Base-by-base conservation (phyloP, 1,140 invertebrate genomes). In the Colletes gigas region DNA sequence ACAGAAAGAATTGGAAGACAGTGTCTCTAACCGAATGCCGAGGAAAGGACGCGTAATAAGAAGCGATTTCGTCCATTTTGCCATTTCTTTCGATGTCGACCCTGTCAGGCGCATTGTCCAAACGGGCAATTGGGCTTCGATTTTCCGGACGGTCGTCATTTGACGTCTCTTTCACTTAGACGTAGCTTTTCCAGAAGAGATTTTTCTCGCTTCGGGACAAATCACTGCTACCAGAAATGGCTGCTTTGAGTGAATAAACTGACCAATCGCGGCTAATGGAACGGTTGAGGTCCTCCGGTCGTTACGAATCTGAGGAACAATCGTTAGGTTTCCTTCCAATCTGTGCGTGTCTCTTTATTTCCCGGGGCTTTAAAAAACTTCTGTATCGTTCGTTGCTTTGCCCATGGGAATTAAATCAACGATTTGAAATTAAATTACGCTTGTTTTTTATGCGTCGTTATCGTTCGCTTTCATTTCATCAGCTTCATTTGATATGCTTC, bases 241-340 rank as follows among this genome's bases (percentile, higher is more conserved):
- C 39, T 71, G 47, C 9, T 21, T 41, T 19, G n/a, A 79, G 77
- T 73, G 77, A 79, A 79, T 79, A 79, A 79, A 79, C 77, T 57
- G 77, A 66, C 77, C 77, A 65, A 73, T 79, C 60, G 21, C 41
- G 50, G 50, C 60, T 73, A 79, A 79, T 79, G 77, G 77, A 66
- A 73, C 52, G 39, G 59, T 8, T 30, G 9, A 5, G 39, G 69
- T 14, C 15, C 17, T 4, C 62, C n/a, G 77, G 21, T 65, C 69
- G 77, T 79, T 73, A 73, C 59, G 60, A 63, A 78, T 78, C 77
- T 15, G 60, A 15, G 41, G 77, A 50, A 8, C 30, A 44, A 17
- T 44, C 70, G 70, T 79, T 79, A 63, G 60, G 73, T 73, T 73
- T 47, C 57, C 50, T 21, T 19, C 7, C 14, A 47, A 59, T 47